These are phyloP conservation scores for Cyaniris semiargus DNA, from an alignment of 2,888 invertebrate genomes.

Conservation along the genomic window DNA sequence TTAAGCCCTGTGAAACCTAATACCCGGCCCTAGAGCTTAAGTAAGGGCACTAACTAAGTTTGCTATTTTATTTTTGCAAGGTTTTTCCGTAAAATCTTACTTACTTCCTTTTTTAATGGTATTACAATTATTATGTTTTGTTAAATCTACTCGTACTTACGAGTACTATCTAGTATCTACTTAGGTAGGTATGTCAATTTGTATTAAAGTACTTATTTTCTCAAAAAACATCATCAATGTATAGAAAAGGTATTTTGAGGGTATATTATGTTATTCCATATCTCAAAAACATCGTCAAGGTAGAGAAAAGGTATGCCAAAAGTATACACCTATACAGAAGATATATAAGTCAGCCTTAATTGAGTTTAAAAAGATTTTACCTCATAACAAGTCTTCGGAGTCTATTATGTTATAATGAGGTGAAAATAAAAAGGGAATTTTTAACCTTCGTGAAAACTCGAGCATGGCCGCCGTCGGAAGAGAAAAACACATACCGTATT, in stretches of 20 bases:
- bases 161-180: no score
- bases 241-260: no score
- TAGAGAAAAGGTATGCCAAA: background rate
- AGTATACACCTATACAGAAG: background rate
- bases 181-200: no score
- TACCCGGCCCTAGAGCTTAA: slow-evolving; percentile 7
- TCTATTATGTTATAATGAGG: slow-evolving; percentile 22
- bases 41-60: slow-evolving; percentile 2
- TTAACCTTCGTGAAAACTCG: background rate
- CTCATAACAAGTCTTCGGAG: slow-evolving; percentile 15
- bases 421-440: slow-evolving; percentile 25
- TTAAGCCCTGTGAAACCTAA: slow-evolving; percentile 14
- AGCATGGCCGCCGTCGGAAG: background rate
- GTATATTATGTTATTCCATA: no score
- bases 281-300: background rate
- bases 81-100: background rate
- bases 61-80: background rate
- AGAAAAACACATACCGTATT: background rate
- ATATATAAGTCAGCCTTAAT: background rate
- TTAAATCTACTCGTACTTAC: background rate
- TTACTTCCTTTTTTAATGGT: background rate
- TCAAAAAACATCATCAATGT: no score
- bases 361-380: slow-evolving; percentile 21
- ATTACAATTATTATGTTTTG: background rate
- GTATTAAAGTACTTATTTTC: no score